Conservation (phyloP, 2,113 vertebrate species). For the Macaca fascicularis region T2T-MFA8v1.1 NC_088375.1:176583501-176584000, state of each 20-base stretch:
- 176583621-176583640: neutral
- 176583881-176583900: constrained; percentile 77
- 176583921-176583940: constrained; percentile 66
- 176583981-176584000: constrained; percentile 4
- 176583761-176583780: neutral
- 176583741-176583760: neutral
- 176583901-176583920: constrained; percentile 75
- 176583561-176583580: neutral
- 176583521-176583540: neutral
- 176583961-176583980: constrained; percentile 44
- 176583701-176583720: neutral
- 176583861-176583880: constrained; percentile 74
- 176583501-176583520: neutral
- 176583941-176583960: constrained; percentile 56
- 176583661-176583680: neutral
- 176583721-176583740: neutral
- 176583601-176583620: neutral
- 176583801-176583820: constrained; percentile 49
- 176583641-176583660: neutral
- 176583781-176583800: neutral
- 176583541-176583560: neutral
- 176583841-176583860: constrained; percentile 57
- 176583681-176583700: neutral
- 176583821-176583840: constrained; percentile 65
- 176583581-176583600: neutral